These are phyloP conservation scores for Sipha flava DNA, from an alignment of 1,140 invertebrate species.

Conservation along the genomic window DNA sequence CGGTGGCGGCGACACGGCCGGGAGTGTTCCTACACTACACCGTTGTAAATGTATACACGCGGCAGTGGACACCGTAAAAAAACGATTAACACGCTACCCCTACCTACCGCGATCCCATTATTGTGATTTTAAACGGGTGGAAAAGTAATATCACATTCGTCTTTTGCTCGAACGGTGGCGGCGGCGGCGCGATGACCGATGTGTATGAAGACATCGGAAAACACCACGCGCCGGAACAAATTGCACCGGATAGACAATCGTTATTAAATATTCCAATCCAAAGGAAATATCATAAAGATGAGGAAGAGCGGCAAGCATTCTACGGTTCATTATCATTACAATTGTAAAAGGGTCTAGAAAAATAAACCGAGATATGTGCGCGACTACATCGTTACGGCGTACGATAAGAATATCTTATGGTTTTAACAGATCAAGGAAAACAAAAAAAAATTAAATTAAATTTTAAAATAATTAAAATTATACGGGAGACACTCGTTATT, in stretches of 20 bases:
- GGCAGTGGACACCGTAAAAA: not conserved
- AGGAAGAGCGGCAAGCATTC: not conserved
- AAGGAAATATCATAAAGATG: not conserved
- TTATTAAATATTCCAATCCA: not conserved
- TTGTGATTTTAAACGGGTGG: not conserved
- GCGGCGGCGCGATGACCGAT: not conserved
- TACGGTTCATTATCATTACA: not conserved
- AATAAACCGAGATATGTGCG: not conserved
- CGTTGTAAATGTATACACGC: not conserved
- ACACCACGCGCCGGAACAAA: not conserved
- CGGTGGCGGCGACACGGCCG: not conserved
- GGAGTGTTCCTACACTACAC: not conserved
- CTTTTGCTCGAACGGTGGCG: not conserved
- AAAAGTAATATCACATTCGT: not conserved
- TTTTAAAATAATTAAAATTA: not conserved
- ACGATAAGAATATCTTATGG: not conserved
- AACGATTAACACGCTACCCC: not conserved
- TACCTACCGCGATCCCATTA: not conserved
- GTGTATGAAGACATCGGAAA: constrained; percentile 10
- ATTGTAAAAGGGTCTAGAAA: not conserved
- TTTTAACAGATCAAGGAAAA: not conserved
- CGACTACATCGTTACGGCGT: not conserved
- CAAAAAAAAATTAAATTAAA: not conserved
- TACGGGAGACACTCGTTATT: not conserved
- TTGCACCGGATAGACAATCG: constrained; percentile 12